Evolutionary conservation across 2,888 invertebrate species (phyloP).

Genomic region (Chrysina gloriosa): DNA sequence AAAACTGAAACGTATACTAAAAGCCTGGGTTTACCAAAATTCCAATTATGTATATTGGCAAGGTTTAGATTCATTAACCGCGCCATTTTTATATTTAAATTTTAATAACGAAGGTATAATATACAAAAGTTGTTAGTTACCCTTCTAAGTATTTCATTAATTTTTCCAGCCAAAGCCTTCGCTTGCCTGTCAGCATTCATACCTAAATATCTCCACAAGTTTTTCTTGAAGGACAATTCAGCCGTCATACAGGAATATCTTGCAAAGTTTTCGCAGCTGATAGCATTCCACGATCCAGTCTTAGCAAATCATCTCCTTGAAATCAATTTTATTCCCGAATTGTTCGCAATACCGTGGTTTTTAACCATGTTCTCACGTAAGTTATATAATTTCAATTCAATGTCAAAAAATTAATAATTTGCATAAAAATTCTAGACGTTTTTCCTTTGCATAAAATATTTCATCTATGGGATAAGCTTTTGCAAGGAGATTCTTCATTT

Average conservation of each 20-base stretch:
- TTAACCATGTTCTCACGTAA: slow-evolving; percentile 98
- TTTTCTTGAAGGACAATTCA: slow-evolving; percentile 97
- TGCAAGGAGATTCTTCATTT: slow-evolving; percentile 92
- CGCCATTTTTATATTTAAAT: slow-evolving; percentile 96
- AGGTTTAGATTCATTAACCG: slow-evolving; percentile 96
- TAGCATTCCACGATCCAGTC: slow-evolving; percentile 94
- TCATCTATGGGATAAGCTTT: slow-evolving; percentile 96
- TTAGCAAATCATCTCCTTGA: slow-evolving; percentile 90
- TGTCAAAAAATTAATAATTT: not conserved
- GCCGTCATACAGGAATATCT: slow-evolving; percentile 97
- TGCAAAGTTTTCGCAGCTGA: slow-evolving; percentile 95
- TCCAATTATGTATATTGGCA: slow-evolving; percentile 99
- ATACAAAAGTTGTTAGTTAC: not conserved
- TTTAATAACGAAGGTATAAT: slow-evolving; percentile 92
- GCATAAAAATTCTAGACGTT: slow-evolving; percentile 77
- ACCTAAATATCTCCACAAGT: slow-evolving; percentile 95
- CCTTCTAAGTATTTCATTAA: slow-evolving; percentile 16
- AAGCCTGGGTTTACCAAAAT: slow-evolving; percentile 96
- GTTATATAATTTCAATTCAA: slow-evolving; percentile 59
- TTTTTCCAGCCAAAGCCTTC: slow-evolving; percentile 87
- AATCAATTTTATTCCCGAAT: slow-evolving; percentile 95
- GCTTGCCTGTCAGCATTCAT: slow-evolving; percentile 96
- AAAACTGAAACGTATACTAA: slow-evolving; percentile 92
- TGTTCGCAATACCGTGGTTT: slow-evolving; percentile 99
- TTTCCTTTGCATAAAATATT: slow-evolving; percentile 98